Base-by-base conservation (phyloP, 2,797 vertebrate genomes). In the Poeciliopsis gracilis region DNA sequence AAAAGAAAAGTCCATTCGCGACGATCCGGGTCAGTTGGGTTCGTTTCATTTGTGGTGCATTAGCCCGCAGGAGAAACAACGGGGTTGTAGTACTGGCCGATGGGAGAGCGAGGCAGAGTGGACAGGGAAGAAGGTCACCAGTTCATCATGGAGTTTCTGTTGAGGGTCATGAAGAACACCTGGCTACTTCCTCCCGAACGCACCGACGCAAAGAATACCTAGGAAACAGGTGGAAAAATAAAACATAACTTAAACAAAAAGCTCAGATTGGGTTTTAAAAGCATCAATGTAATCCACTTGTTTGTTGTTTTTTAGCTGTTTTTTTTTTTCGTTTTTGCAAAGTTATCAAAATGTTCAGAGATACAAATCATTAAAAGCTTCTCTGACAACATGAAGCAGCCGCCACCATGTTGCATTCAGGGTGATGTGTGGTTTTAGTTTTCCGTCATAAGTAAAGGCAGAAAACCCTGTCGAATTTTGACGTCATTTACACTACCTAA, bases 131-230 rank as follows among this genome's bases (percentile, higher is more conserved):
- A 89, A 69, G 79, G 93, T 97, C 98, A 99, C 98, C 98, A 99
- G 96, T 99, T 99, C 98, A 99, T 99, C 97, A 99, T 97, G 90
- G 97, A 98, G 96, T 96, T 99, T 95, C 98, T 97, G 96, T 99
- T 99, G 93, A 99, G 97, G 46, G 98, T 99, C 98, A 99, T 99
- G 97, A 99, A 99, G 96, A 98, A 99, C 84, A 99, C 98, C 94
- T 99, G 98, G 95, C 98, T 99, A 96, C 98, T 99, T 85, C 98
- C 98, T 90, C 98, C 98, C 0, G 98, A 98, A 88, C 98, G 96
- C 92, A 99, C 98, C 0, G 98, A 99, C n/a, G 98, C 98, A 88
- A 99, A 99, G 96, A 99, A 99, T 74, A 99, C 98, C 98, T 99
- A 90, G 77, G 90, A 1, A 72, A 74, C 69, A 67, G 2, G 45